These are phyloP conservation scores for Ariolimax columbianus DNA, from an alignment of 2,888 invertebrate genomes.

Conservation along the genomic window DNA sequence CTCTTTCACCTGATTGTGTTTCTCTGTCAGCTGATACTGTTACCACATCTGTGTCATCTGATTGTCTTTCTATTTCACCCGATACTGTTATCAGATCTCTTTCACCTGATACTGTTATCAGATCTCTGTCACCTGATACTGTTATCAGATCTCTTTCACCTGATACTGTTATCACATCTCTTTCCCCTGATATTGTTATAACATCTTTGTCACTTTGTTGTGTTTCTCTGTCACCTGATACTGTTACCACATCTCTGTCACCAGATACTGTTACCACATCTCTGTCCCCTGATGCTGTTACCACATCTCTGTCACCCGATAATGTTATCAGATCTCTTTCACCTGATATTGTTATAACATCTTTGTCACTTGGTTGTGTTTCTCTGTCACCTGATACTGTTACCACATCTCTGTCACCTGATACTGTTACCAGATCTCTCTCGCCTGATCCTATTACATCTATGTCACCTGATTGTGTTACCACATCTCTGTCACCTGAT, in stretches of 20 bases:
- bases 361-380: background rate
- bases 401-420: background rate
- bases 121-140: background rate
- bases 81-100: background rate
- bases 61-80: background rate
- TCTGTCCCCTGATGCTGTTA: slow-evolving; percentile 6
- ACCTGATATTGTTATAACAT: background rate
- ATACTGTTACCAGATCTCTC: background rate
- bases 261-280: background rate
- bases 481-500: slow-evolving; percentile 5
- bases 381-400: background rate
- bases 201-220: background rate
- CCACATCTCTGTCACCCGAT: background rate
- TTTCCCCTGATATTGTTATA: background rate
- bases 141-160: background rate
- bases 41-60: background rate
- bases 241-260: background rate
- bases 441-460: background rate
- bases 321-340: slow-evolving; percentile 9
- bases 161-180: background rate
- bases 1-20: background rate
- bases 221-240: background rate
- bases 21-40: background rate
- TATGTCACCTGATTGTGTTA: background rate
- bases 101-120: background rate